Percentiles rank a stretch among this genome's conserved stretches.
Evolutionary conservation across 2,113 vertebrate species (phyloP).

Genomic region (Hyaena hyaena): DNA sequence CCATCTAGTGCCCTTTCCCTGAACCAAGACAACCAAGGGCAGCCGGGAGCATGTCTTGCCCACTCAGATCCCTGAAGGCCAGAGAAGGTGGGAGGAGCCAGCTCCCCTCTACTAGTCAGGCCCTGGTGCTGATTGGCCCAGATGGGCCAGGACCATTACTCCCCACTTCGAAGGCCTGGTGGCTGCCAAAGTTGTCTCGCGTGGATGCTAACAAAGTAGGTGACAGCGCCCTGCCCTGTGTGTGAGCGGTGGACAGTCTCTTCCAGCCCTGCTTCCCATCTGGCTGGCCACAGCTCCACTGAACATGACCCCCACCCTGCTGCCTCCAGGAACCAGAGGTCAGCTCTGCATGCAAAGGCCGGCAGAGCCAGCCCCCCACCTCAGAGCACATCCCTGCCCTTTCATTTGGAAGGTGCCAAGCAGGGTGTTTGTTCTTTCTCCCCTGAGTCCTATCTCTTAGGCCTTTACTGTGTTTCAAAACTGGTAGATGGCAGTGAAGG

Average conservation of each 20-base stretch:
- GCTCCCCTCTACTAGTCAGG: background rate
- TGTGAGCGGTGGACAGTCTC: background rate
- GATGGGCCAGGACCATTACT: background rate
- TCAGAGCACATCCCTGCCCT: background rate
- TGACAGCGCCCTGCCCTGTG: background rate
- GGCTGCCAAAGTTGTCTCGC: background rate
- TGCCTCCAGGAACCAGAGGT: background rate
- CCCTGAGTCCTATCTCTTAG: background rate
- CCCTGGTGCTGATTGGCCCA: background rate
- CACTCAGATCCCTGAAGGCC: background rate
- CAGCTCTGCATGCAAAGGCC: background rate
- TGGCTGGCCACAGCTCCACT: background rate
- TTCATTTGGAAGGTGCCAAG: background rate
- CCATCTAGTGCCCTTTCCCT: fast-evolving
- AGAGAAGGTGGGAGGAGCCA: background rate
- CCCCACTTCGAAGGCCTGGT: background rate
- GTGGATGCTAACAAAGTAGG: background rate
- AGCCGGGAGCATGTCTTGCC: background rate
- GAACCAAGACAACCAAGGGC: background rate
- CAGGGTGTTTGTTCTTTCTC: background rate
- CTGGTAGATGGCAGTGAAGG: background rate
- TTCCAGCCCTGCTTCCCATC: background rate
- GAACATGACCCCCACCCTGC: background rate
- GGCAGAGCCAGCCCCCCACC: background rate
- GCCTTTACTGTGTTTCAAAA: background rate